phyloP scores from a whole-genome alignment of 1,140 invertebrate genomes.

The Eriosoma lanigerum region DNA sequence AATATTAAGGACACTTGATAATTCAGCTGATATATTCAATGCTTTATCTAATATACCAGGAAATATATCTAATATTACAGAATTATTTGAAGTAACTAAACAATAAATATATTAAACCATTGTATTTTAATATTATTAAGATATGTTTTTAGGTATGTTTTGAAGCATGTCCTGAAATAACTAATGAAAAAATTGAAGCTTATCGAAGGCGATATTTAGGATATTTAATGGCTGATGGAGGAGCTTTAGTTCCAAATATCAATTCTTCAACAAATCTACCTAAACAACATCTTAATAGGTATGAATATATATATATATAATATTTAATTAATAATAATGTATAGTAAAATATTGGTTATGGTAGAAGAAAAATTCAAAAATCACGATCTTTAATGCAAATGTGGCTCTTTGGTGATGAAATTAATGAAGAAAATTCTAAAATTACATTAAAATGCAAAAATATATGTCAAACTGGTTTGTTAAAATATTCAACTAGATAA shows the following conservation, averaged over 20 bases:
- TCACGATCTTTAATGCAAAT: conserved; percentile 88
- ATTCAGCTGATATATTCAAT: conserved; percentile 97
- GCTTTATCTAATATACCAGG: conserved; percentile 92
- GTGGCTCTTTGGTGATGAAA: conserved; percentile 79
- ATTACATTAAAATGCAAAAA: conserved; percentile 84
- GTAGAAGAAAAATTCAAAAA: conserved; percentile 82
- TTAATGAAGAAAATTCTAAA: conserved; percentile 88
- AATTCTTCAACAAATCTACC: conserved; percentile 85
- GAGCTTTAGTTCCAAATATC: conserved; percentile 86
- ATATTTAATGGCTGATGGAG: conserved; percentile 95
- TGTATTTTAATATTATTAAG: no score
- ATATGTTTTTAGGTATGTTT: conserved; percentile 60
- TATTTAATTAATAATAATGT: conserved; percentile 27
- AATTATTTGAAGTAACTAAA: conserved; percentile 66
- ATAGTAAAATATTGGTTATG: neutral
- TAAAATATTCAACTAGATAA: neutral
- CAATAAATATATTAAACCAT: neutral
- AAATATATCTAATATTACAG: conserved; percentile 87
- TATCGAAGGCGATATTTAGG: conserved; percentile 88
- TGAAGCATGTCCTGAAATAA: conserved; percentile 70
- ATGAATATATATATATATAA: conserved; percentile 49
- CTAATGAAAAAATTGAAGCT: conserved; percentile 84
- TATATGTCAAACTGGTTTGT: conserved; percentile 82
- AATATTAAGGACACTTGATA: conserved; percentile 77
- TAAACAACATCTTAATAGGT: conserved; percentile 80